Conservation (phyloP, 2,113 vertebrate species). For the Laticauda laticaudata region DNA sequence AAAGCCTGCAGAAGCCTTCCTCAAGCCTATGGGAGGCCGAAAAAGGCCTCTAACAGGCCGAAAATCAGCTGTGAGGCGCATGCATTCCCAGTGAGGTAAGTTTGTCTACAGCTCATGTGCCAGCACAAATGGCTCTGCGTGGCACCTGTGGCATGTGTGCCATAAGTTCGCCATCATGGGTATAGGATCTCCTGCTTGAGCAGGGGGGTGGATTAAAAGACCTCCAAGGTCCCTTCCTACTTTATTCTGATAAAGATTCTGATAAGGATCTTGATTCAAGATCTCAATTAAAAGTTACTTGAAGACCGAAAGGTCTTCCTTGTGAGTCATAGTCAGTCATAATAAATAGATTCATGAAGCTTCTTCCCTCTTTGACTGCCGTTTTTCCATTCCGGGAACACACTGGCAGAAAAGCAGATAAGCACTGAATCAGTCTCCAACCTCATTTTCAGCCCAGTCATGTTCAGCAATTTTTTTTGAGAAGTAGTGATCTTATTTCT, state of each 20-base stretch:
- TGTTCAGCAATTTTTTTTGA: not conserved
- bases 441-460: not conserved
- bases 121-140: too few species aligned
- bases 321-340: not conserved
- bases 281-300: not conserved
- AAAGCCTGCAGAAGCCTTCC: too few species aligned
- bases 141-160: too few species aligned
- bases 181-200: not conserved
- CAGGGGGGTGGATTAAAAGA: not conserved
- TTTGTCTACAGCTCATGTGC: too few species aligned
- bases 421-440: not conserved
- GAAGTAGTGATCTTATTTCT: constrained; percentile 37
- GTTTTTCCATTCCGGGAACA: not conserved
- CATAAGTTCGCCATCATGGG: too few species aligned
- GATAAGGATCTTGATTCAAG: not conserved
- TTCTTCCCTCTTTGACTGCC: not conserved
- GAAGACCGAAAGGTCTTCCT: not conserved
- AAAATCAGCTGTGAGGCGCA: too few species aligned
- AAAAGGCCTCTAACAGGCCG: too few species aligned
- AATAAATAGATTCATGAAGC: not conserved
- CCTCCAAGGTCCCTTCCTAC: not conserved
- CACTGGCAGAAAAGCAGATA: not conserved
- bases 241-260: not conserved
- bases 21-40: too few species aligned
- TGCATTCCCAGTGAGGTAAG: too few species aligned